Conservation (phyloP, 2,797 vertebrate species). For the Euthynnus affinis region DNA sequence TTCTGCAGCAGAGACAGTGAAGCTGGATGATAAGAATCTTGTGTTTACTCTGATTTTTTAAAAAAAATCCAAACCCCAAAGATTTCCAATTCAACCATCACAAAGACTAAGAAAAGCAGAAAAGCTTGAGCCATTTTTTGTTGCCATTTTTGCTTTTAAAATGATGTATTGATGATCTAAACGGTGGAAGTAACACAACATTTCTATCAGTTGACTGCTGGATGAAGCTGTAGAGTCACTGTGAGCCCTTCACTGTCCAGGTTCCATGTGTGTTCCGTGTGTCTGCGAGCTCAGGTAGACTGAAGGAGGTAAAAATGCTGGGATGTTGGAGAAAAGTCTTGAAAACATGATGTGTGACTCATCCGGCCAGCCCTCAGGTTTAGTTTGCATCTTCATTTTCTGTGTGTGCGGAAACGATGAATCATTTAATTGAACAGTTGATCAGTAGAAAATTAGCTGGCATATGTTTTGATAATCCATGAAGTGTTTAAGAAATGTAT, state of each 20-base stretch:
- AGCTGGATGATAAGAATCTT: no score
- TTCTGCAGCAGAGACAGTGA: no score
- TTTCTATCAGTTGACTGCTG: neutral
- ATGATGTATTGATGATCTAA: no score
- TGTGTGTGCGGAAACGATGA: neutral
- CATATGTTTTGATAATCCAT: neutral
- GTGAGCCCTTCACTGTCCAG: no score
- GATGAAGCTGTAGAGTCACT: no score
- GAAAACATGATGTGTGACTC: neutral
- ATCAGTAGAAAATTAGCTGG: neutral
- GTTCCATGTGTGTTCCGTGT: no score
- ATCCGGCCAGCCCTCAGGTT: neutral
- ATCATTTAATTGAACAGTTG: neutral
- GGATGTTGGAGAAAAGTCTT: neutral
- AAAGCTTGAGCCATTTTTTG: no score
- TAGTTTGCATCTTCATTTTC: neutral
- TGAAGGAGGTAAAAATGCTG: neutral
- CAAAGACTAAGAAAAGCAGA: neutral
- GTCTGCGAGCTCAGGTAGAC: neutral
- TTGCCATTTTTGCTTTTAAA: no score
- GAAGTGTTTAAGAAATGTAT: neutral
- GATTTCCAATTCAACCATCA: no score
- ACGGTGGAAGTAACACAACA: no score
- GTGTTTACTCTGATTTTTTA: no score
- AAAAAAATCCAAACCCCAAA: no score